Conservation (phyloP, 64 coral and sea anemone species). For the Montipora capricornis region DNA sequence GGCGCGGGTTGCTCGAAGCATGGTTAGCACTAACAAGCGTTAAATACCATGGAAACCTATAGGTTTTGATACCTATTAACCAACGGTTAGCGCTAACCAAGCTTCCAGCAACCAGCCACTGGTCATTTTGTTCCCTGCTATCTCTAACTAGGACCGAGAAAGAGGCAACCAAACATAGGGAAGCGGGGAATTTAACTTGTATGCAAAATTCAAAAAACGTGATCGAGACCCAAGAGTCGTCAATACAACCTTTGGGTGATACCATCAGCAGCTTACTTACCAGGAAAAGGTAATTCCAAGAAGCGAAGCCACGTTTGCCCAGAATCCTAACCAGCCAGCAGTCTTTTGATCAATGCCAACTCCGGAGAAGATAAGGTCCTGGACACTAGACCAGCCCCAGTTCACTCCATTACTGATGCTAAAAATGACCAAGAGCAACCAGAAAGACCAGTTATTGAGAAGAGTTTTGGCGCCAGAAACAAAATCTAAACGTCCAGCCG, state of each 20-base stretch:
- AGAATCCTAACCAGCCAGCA: constrained; percentile 94
- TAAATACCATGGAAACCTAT: too few relatives aligned
- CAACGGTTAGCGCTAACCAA: too few relatives aligned
- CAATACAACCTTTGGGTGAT: too few relatives aligned
- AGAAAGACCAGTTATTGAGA: constrained; percentile 71
- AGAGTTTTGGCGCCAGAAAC: constrained; percentile 77
- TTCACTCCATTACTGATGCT: constrained; percentile 85
- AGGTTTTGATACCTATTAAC: too few relatives aligned
- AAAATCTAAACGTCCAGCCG: constrained; percentile 77
- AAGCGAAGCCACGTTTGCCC: constrained; percentile 85
- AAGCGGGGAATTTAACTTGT: too few relatives aligned
- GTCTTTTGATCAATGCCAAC: constrained; percentile 91
- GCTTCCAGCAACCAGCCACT: too few relatives aligned
- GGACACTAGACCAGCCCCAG: constrained; percentile 97
- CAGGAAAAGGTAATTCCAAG: constrained; percentile 85
- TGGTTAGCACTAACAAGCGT: too few relatives aligned
- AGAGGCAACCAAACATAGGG: background rate
- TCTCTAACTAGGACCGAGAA: background rate
- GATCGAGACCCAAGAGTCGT: too few relatives aligned
- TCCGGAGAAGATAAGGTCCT: constrained; percentile 87
- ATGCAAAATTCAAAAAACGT: too few relatives aligned
- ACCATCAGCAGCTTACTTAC: constrained; percentile 37
- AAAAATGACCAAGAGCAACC: constrained; percentile 69
- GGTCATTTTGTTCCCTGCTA: too few relatives aligned
- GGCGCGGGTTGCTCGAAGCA: too few relatives aligned